Conservation (phyloP, 1,140 invertebrate species). For the Drosophila littoralis region DNA sequence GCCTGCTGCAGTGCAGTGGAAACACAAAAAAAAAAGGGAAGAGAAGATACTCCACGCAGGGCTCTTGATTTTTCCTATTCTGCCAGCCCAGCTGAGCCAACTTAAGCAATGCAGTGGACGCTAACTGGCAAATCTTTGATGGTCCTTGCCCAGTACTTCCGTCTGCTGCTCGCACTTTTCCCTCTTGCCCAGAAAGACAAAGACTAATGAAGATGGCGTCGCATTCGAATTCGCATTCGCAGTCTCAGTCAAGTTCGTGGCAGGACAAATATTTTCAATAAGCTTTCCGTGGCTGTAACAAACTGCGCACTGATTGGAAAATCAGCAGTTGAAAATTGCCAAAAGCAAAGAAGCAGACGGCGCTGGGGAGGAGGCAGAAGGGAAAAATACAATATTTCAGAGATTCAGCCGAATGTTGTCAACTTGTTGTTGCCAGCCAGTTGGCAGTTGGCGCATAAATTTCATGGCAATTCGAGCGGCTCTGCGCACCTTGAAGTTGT, state of each 20-base stretch:
- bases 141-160: conserved; percentile 24
- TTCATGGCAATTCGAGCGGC: conserved; percentile 64
- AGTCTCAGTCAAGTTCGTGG: conserved; percentile 38
- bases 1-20: not conserved
- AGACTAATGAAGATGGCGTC: conserved; percentile 76
- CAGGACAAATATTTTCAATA: conserved; percentile 82
- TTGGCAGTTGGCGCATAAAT: conserved; percentile 74
- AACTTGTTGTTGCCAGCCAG: conserved; percentile 54
- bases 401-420: conserved; percentile 62
- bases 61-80: conserved; percentile 7
- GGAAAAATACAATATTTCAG: conserved; percentile 71
- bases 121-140: conserved; percentile 54
- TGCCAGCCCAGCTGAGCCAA: conserved; percentile 32
- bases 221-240: conserved; percentile 42
- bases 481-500: conserved; percentile 62
- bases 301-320: conserved; percentile 81
- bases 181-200: conserved; percentile 46
- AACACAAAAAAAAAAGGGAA: not conserved
- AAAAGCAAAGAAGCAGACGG: conserved; percentile 21
- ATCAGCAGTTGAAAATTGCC: conserved; percentile 80
- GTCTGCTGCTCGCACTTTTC: not conserved
- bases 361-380: conserved; percentile 1
- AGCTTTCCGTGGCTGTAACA: conserved; percentile 64
- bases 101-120: conserved; percentile 56
- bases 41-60: not conserved